Conservation (phyloP, 2,797 vertebrate species). For the Hippopotamyrus pictus region DNA sequence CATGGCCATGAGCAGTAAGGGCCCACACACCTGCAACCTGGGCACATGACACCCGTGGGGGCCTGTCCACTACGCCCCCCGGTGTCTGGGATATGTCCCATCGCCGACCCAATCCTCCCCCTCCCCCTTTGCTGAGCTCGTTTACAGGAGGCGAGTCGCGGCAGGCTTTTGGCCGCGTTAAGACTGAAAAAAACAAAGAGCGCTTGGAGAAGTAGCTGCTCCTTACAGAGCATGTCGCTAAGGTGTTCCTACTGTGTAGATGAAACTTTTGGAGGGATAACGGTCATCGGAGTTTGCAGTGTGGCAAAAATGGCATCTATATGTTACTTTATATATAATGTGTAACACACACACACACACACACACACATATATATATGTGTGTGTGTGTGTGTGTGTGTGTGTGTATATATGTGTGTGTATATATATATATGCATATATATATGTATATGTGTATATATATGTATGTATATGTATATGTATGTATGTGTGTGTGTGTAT, state of each 20-base stretch:
- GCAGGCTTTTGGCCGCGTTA: constrained; percentile 43
- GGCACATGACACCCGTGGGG: neutral
- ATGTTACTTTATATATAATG: neutral
- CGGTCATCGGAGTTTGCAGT: neutral
- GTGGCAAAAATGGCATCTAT: neutral
- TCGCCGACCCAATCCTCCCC: neutral
- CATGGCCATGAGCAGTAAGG: neutral
- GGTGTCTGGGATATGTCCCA: constrained; percentile 38
- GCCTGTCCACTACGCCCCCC: constrained; percentile 27
- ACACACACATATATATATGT: no score
- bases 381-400: no score
- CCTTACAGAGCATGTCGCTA: neutral
- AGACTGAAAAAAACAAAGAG: neutral
- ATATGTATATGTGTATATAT: no score
- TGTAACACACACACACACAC: no score
- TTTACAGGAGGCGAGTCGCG: constrained; percentile 57
- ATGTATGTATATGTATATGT: no score
- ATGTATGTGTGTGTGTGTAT: no score
- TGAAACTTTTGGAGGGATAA: neutral
- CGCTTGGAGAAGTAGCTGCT: neutral
- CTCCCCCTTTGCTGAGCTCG: constrained; percentile 49
- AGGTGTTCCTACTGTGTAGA: neutral
- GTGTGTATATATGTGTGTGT: no score
- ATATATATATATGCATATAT: no score
- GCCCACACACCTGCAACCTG: neutral